Base-by-base conservation (phyloP, 1,140 invertebrate species). In the Calephelis virginiensis region DNA sequence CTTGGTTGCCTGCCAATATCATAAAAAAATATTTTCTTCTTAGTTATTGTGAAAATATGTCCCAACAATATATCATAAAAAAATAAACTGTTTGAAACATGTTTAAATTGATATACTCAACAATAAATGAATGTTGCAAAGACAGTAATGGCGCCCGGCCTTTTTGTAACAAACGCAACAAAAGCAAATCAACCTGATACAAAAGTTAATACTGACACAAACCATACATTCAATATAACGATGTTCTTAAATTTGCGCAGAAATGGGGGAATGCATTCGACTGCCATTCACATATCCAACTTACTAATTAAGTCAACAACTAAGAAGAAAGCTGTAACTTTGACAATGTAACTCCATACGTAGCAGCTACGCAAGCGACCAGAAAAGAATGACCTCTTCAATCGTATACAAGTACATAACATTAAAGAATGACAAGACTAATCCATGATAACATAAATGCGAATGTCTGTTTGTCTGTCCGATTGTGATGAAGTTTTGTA, bases 261-360 rank as follows among this genome's bases (percentile, higher is more conserved):
- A 80, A 83, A 80, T 74, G 68, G 71, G 71, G 75, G 78, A 80
- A 85, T 74, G 86, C 88, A 90, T 89, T 90, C 85, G 78, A 69
- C 82, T 90, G 86, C 86, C 86, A 89, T 85, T 90, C 86, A 89
- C 85, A 87, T 90, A 90, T 89, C 86, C 83, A 89, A 80, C 81
- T 90, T 82, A 86, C 88, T 90, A 90, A 90, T 90, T 90, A 90
- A 90, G 88, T 90, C 88, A 86, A 78, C 81, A 81, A 80, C 78
- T 73, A 70, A 83, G 87, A 86, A 86, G 85, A 86, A 82, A 87
- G 82, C 82, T 86, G 80, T 90, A 88, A 87, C 87, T 90, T 87
- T 86, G 86, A 90, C 87, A 87, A 86, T 85, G 81, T 85, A 80
- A 74, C 72, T 78, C 82, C 85, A 89, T 89, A 90, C 86, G 86